Evolutionary conservation across 2,113 vertebrate genomes (phyloP).

Genomic region (Connochaetes taurinus): DNA sequence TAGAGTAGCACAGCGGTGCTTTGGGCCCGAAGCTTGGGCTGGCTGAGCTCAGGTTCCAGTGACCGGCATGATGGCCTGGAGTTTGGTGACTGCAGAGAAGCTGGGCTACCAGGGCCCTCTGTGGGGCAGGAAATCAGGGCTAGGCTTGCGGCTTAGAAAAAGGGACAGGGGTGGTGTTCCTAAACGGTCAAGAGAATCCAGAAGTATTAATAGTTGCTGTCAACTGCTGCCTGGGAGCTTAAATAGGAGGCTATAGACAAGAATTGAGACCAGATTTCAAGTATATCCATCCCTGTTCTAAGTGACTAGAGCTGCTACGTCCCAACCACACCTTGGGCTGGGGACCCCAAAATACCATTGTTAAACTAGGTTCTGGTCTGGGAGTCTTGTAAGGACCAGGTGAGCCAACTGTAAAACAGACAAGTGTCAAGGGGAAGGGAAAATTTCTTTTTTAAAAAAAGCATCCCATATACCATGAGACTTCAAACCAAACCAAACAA

Average conservation of each 20-base stretch:
- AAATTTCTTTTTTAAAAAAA: not conserved
- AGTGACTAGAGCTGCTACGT: not conserved
- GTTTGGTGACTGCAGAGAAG: not conserved
- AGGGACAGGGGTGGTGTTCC: not conserved
- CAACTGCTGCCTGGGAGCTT: not conserved
- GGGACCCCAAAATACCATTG: not conserved
- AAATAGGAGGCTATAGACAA: not conserved
- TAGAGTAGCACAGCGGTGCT: not conserved
- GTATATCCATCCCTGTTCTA: too few relatives aligned
- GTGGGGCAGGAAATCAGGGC: not conserved
- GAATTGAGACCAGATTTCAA: not conserved
- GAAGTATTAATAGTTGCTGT: not conserved
- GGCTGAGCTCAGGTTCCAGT: not conserved
- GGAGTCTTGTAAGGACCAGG: not conserved
- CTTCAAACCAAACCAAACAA: not conserved
- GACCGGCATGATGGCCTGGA: not conserved
- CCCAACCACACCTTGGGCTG: not conserved
- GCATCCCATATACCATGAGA: not conserved
- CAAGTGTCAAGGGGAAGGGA: not conserved
- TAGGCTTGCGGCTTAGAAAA: not conserved
- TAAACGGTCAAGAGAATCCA: not conserved
- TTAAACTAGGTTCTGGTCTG: not conserved
- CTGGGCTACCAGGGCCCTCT: not conserved
- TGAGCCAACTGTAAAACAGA: not conserved
- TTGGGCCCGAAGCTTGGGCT: not conserved